Conservation (phyloP, 2,888 invertebrate genomes). For the Meloe dianella region DNA sequence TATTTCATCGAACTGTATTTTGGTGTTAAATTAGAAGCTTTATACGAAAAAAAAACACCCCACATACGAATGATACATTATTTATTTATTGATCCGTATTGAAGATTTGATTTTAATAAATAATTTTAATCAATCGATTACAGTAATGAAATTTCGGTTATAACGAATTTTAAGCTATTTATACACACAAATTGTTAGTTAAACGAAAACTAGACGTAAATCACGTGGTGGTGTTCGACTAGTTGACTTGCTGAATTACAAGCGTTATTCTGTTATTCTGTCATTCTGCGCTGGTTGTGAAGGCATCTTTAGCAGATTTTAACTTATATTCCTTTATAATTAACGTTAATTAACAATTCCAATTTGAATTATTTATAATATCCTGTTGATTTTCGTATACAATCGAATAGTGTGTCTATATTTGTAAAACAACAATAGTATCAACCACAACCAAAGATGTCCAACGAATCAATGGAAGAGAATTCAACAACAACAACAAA, state of each 20-base stretch:
- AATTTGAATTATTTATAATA: no score
- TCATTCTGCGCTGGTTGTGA: no score
- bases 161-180: background rate
- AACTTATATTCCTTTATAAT: no score
- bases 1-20: background rate
- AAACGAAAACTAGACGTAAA: no score
- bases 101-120: background rate
- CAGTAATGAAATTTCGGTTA: background rate
- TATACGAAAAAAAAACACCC: background rate
- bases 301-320: no score
- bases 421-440: background rate
- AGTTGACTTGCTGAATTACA: no score
- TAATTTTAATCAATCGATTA: background rate
- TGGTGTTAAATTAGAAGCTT: background rate
- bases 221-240: no score
- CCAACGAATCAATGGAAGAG: background rate
- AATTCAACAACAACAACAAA: background rate
- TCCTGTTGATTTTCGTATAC: conserved; percentile 14
- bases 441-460: background rate
- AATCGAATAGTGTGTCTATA: background rate
- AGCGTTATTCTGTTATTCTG: no score
- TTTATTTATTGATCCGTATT: background rate
- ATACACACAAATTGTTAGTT: no score
- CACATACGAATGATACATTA: background rate
- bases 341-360: no score